phyloP scores from a whole-genome alignment of 2,797 vertebrate genomes.

The Cercopithecus neglectus region DNA sequence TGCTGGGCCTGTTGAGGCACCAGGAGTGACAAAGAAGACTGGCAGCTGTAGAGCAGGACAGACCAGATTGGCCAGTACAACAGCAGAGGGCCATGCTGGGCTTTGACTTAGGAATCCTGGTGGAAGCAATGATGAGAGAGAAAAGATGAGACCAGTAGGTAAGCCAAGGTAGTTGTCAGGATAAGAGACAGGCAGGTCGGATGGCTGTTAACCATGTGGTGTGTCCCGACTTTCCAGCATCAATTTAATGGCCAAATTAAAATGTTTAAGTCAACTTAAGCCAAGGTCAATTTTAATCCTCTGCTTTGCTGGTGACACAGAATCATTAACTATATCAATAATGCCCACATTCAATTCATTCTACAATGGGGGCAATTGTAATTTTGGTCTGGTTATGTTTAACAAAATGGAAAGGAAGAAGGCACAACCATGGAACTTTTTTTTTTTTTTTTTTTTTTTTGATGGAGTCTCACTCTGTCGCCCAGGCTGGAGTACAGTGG shows the following conservation, averaged over 20 bases:
- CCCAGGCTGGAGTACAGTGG: background rate
- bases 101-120: background rate
- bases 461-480: rapidly evolving
- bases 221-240: background rate
- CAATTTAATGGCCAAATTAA: background rate
- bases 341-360: background rate
- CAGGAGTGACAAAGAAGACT: background rate
- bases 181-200: background rate
- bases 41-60: background rate
- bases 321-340: background rate
- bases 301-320: background rate
- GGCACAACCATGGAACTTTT: background rate
- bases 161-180: background rate
- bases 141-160: background rate
- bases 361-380: background rate
- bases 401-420: background rate
- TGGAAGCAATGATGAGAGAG: background rate
- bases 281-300: conserved; percentile 12
- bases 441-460: background rate
- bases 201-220: background rate
- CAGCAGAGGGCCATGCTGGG: background rate
- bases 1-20: background rate
- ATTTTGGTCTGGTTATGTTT: background rate
- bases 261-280: background rate
- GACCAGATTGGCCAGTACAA: background rate